These are phyloP conservation scores for Proales similis DNA, from an alignment of 1,140 invertebrate genomes.

Conservation along the genomic window DNA sequence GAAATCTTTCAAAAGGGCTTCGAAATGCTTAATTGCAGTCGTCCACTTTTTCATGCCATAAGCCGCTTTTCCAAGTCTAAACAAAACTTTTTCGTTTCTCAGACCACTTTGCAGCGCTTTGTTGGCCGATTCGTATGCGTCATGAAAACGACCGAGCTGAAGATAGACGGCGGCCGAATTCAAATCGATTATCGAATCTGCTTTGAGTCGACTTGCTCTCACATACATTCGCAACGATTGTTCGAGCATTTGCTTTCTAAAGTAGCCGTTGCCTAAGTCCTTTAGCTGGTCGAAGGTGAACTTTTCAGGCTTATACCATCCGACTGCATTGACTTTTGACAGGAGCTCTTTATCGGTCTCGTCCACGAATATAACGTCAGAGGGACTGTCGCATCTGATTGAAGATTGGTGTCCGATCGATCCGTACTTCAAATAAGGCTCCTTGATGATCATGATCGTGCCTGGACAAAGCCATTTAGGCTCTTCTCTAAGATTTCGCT, in stretches of 20 bases:
- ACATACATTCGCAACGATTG: conserved; percentile 1
- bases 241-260: background rate
- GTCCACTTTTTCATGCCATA: conserved; percentile 16
- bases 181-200: background rate
- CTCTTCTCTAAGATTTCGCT: conserved; percentile 7
- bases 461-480: conserved; percentile 1
- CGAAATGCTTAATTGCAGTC: conserved; percentile 2
- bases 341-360: background rate
- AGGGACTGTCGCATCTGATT: conserved; percentile 7
- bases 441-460: background rate
- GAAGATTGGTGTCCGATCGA: background rate
- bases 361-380: background rate
- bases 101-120: background rate
- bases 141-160: conserved; percentile 9
- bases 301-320: too few relatives aligned
- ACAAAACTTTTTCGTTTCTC: conserved; percentile 20
- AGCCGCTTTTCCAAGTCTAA: conserved; percentile 1
- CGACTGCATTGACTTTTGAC: too few relatives aligned
- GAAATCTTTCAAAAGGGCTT: background rate
- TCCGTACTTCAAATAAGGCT: conserved; percentile 20
- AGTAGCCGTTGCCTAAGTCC: conserved; percentile 8
- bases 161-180: conserved; percentile 16
- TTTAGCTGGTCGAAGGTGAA: conserved; percentile 3
- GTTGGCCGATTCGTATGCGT: conserved; percentile 3
- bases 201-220: background rate